phyloP scores from a whole-genome alignment of 2,797 vertebrate genomes.

The Urocyon cinereoargenteus region DNA sequence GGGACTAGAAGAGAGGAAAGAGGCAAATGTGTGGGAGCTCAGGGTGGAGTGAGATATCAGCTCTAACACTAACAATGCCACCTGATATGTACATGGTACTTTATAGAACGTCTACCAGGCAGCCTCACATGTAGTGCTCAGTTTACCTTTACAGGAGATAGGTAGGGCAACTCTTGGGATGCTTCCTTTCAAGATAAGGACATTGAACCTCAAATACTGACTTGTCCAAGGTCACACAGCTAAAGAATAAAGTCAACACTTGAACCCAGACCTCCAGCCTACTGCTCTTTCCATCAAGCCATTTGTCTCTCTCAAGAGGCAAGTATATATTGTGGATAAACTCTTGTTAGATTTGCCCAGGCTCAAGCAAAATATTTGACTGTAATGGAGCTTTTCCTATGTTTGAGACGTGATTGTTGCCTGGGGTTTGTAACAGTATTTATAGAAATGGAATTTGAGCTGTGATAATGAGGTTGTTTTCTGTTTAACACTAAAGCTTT shows the following conservation, averaged over 20 bases:
- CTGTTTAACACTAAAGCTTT: not conserved
- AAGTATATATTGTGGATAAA: not conserved
- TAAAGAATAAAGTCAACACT: not conserved
- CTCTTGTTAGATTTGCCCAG: not conserved
- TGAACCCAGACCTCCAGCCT: not conserved
- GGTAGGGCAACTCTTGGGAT: not conserved
- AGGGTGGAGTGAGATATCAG: not conserved
- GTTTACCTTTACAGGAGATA: not conserved
- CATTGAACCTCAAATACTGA: not conserved
- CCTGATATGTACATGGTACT: not conserved
- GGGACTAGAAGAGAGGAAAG: not conserved
- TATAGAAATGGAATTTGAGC: slow-evolving; percentile 4
- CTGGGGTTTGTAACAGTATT: slow-evolving; percentile 36
- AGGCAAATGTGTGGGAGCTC: not conserved
- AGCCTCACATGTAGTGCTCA: not conserved
- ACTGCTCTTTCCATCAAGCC: not conserved
- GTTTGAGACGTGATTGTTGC: slow-evolving; percentile 37
- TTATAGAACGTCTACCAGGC: not conserved
- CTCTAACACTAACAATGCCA: not conserved
- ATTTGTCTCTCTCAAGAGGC: slow-evolving; percentile 27
- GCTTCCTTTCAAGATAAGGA: not conserved
- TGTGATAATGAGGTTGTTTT: not conserved
- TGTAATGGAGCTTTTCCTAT: slow-evolving; percentile 4
- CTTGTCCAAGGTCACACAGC: not conserved
- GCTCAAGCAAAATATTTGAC: not conserved